phyloP scores from a whole-genome alignment of 1,140 invertebrate genomes.

The Babylonia areolata region DNA sequence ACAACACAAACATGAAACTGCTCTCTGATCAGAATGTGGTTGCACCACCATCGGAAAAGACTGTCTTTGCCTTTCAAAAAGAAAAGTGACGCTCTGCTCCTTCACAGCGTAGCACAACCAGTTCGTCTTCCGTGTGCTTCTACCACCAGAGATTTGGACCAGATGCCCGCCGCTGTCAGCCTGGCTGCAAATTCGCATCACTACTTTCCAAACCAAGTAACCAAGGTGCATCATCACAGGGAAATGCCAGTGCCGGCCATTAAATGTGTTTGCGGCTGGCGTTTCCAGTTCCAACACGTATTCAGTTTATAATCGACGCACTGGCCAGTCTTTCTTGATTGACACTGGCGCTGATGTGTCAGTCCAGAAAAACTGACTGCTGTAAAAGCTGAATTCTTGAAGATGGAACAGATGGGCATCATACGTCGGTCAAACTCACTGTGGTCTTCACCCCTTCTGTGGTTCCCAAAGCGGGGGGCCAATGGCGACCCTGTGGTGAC shows the following conservation, averaged over 20 bases:
- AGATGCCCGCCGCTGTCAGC: slow-evolving; percentile 1
- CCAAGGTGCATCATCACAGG: background rate
- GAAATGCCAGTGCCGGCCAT: slow-evolving; percentile 9
- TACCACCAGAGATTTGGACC: slow-evolving; percentile 20
- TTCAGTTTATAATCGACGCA: slow-evolving; percentile 15
- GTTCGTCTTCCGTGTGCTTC: background rate
- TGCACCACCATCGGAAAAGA: background rate
- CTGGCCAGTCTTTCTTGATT: slow-evolving; percentile 8
- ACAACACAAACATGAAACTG: no score
- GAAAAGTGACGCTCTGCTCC: background rate
- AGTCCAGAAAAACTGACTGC: slow-evolving; percentile 32
- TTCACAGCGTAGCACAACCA: slow-evolving; percentile 1
- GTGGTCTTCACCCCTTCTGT: slow-evolving; percentile 76
- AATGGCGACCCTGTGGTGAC: slow-evolving; percentile 73
- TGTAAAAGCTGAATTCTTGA: slow-evolving; percentile 44
- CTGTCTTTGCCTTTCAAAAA: background rate
- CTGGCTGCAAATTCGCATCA: slow-evolving; percentile 20
- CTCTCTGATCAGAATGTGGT: background rate
- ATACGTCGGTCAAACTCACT: slow-evolving; percentile 37
- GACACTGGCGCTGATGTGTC: slow-evolving; percentile 20
- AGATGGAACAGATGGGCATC: slow-evolving; percentile 42
- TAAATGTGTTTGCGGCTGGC: background rate
- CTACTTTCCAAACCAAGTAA: background rate
- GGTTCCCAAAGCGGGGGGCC: slow-evolving; percentile 32
- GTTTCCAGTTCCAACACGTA: slow-evolving; percentile 5